Conservation (phyloP, 2,888 invertebrate species). For the Therioaphis trifolii region DNA sequence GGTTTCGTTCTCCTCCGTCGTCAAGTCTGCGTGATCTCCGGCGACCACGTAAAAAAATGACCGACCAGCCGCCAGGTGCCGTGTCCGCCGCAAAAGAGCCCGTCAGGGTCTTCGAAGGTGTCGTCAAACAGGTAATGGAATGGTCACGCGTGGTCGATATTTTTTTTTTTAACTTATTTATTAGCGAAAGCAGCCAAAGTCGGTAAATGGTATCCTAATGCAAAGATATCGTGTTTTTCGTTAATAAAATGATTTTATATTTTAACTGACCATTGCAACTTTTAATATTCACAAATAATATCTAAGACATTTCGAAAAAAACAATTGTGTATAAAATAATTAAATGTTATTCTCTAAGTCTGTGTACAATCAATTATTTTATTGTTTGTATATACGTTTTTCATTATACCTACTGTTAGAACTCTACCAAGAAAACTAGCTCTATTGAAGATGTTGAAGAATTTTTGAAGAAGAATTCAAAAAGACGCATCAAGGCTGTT, state of each 20-base stretch:
- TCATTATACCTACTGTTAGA: constrained; percentile 30
- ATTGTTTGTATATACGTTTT: too few relatives aligned
- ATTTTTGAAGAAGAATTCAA: constrained; percentile 85
- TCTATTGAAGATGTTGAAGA: constrained; percentile 80
- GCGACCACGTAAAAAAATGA: constrained; percentile 30
- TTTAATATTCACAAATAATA: too few relatives aligned
- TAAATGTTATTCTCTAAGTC: too few relatives aligned
- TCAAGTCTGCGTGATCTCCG: neutral
- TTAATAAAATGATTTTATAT: too few relatives aligned
- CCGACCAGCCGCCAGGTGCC: constrained; percentile 52
- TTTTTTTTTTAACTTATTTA: too few relatives aligned
- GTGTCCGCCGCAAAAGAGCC: constrained; percentile 53
- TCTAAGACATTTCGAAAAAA: too few relatives aligned
- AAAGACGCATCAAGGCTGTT: constrained; percentile 89
- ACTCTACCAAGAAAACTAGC: constrained; percentile 35
- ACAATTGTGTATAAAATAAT: too few relatives aligned
- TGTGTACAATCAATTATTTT: too few relatives aligned
- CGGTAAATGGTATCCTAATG: constrained; percentile 78
- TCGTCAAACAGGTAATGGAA: constrained; percentile 58
- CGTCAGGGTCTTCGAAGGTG: constrained; percentile 52
- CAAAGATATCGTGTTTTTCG: constrained; percentile 52
- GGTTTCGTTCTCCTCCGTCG: neutral
- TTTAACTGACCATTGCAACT: too few relatives aligned
- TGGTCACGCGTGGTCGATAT: too few relatives aligned
- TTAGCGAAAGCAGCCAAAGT: constrained; percentile 88